A percentile compares a stretch with the other conserved stretches of the same genome.
phyloP scores from a whole-genome alignment of 2,113 vertebrate genomes.

The Pseudonaja textilis region DNA sequence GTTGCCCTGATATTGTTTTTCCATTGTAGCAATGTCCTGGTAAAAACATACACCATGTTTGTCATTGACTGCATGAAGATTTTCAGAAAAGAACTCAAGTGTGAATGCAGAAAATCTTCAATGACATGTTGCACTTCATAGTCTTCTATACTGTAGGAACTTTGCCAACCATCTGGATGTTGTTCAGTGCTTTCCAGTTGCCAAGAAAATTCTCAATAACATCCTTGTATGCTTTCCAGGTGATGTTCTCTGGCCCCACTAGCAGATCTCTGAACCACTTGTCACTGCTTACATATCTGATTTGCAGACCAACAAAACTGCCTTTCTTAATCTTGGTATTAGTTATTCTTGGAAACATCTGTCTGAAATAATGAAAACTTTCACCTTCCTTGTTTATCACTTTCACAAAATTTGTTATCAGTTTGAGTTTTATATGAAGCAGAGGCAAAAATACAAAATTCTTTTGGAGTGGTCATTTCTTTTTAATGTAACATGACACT shows the following conservation, averaged over 20 bases:
- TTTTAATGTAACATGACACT: neutral
- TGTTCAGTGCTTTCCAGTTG: neutral
- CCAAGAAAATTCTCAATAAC: neutral
- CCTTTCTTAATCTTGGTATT: neutral
- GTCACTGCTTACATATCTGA: neutral
- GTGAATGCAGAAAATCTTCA: neutral
- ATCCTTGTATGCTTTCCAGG: neutral
- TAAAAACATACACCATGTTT: neutral
- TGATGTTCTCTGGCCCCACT: neutral
- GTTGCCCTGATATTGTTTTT: neutral
- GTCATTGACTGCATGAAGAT: neutral
- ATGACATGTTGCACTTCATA: neutral
- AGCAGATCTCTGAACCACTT: neutral
- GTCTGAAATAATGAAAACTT: neutral
- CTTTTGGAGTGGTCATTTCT: neutral
- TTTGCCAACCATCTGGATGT: neutral
- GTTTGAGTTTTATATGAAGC: neutral
- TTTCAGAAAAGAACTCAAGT: neutral
- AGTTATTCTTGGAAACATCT: neutral
- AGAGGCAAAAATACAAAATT: neutral
- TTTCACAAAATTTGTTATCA: neutral
- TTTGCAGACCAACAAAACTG: neutral
- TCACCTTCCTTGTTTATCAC: neutral
- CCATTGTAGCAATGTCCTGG: neutral
- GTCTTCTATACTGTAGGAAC: neutral